Evolutionary conservation across 1,140 invertebrate species (phyloP).

Genomic region (Euwallacea similis): DNA sequence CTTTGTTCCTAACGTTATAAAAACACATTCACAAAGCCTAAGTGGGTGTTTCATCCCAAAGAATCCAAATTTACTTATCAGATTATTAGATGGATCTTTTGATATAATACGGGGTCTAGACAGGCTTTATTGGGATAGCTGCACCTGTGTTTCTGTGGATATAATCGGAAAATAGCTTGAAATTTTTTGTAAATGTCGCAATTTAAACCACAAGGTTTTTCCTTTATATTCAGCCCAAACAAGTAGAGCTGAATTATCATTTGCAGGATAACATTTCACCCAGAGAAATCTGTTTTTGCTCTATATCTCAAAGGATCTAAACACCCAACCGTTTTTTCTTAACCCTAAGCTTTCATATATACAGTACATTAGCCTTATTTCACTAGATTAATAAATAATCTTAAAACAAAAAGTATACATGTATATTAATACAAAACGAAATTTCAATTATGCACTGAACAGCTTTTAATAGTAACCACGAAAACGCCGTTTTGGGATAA

Average conservation of each 20-base stretch:
- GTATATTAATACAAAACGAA: slow-evolving; percentile 15
- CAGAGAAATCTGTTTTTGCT: too few relatives aligned
- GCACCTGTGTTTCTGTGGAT: not conserved
- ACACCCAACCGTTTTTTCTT: slow-evolving; percentile 16
- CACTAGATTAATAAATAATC: slow-evolving; percentile 37
- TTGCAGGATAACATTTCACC: too few relatives aligned
- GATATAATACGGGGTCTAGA: slow-evolving; percentile 15
- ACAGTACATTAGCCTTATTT: slow-evolving; percentile 34
- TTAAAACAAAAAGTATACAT: slow-evolving; percentile 36
- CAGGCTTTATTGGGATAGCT: not conserved
- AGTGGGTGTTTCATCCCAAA: slow-evolving; percentile 14
- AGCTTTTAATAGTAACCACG: not conserved
- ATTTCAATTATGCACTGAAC: not conserved
- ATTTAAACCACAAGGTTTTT: not conserved
- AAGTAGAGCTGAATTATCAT: too few relatives aligned
- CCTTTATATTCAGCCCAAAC: not conserved
- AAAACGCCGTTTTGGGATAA: slow-evolving; percentile 12
- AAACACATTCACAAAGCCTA: slow-evolving; percentile 36
- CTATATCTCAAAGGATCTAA: slow-evolving; percentile 14
- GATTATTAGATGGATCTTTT: slow-evolving; percentile 11
- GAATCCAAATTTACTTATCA: too few relatives aligned
- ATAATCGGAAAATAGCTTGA: not conserved
- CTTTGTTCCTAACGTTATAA: slow-evolving; percentile 38
- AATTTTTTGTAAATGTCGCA: too few relatives aligned
- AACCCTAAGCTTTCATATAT: slow-evolving; percentile 26